A percentile compares a stretch with the other conserved stretches of the same genome.
Evolutionary conservation across 37 sponge, comb jelly and placozoan genomes (phyloP).

Genomic region (Oopsacas minuta): DNA sequence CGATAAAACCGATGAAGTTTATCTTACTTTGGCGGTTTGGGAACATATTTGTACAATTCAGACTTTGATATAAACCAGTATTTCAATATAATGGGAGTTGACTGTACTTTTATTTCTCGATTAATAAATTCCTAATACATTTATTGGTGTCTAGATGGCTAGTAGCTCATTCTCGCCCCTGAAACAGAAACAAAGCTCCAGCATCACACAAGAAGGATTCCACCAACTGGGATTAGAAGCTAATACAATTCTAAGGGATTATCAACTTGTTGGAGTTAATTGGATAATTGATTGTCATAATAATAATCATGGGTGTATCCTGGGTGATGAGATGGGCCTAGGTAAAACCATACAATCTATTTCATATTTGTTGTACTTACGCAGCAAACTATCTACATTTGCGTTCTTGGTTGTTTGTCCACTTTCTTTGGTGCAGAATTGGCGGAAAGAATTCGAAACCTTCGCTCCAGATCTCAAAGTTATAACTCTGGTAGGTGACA

Average conservation of each 20-base stretch:
- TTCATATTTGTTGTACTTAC: conserved; percentile 38
- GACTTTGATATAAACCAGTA: too few species aligned
- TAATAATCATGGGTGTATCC: conserved; percentile 45
- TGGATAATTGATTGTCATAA: conserved; percentile 39
- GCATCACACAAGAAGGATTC: background rate
- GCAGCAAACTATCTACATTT: background rate
- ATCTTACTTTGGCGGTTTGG: too few species aligned
- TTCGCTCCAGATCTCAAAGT: background rate
- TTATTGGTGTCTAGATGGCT: background rate
- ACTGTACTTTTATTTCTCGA: background rate
- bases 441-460: conserved; percentile 46
- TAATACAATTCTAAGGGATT: conserved; percentile 25
- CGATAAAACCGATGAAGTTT: too few species aligned
- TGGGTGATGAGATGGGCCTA: conserved; percentile 80
- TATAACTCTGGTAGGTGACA: background rate
- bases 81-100: too few species aligned
- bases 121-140: background rate
- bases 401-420: conserved; percentile 47
- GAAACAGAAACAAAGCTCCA: background rate
- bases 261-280: conserved; percentile 50
- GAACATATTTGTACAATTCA: too few species aligned
- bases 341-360: conserved; percentile 63
- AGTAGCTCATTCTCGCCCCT: background rate
- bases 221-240: background rate
- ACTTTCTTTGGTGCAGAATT: conserved; percentile 47